Evolutionary conservation across 2,797 vertebrate species (phyloP).

Genomic region (Spinus olivaceus): DNA sequence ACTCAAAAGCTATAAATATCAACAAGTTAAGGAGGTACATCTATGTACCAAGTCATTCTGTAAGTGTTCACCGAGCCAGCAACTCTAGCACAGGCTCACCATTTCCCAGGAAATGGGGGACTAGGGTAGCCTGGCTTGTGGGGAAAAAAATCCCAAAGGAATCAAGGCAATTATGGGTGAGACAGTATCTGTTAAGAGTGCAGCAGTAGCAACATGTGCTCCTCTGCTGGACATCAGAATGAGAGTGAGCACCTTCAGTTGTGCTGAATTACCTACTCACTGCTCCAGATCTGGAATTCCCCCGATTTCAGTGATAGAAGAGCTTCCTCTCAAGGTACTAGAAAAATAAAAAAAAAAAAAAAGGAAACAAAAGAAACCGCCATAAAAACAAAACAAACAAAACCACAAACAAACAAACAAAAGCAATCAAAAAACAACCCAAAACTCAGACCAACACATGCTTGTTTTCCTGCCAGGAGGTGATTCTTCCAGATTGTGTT

Average conservation of each 20-base stretch:
- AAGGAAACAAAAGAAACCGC: no score
- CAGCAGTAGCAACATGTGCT: neutral
- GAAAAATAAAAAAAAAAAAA: no score
- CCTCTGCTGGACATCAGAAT: neutral
- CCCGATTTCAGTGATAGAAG: neutral
- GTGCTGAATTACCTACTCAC: neutral
- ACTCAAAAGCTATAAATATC: neutral
- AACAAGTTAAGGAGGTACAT: neutral
- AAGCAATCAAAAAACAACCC: neutral
- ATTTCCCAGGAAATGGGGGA: neutral
- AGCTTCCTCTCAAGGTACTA: neutral
- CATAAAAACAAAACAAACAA: neutral
- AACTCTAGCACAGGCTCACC: neutral
- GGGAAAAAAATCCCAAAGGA: neutral
- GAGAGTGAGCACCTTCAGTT: neutral
- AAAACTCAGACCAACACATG: neutral
- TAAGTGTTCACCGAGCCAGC: neutral
- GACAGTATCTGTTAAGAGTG: neutral
- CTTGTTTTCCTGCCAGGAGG: neutral
- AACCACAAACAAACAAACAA: neutral
- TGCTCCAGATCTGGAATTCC: neutral
- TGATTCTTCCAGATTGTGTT: neutral
- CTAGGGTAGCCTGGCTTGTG: neutral
- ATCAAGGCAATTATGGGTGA: neutral
- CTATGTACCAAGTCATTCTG: neutral